Conservation (phyloP, 2,797 vertebrate species). For the Lutjanus campechanus region DNA sequence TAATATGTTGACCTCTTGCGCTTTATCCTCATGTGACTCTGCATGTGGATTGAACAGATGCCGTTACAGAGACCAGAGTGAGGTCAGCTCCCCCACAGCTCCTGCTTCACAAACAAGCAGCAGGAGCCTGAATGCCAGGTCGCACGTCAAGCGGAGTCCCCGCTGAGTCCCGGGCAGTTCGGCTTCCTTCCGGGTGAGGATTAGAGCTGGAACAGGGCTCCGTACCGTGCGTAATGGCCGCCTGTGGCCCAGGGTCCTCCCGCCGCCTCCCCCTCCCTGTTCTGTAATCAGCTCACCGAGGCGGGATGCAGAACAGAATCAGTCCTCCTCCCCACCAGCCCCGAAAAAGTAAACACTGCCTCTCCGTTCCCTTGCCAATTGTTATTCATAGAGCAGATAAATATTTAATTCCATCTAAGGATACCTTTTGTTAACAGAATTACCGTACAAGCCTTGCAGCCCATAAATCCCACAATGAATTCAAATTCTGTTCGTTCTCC, state of each 20-base stretch:
- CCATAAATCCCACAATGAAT: slow-evolving; percentile 82
- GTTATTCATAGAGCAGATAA: slow-evolving; percentile 89
- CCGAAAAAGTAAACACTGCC: slow-evolving; percentile 84
- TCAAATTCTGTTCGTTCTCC: slow-evolving; percentile 67
- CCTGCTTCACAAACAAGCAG: slow-evolving; percentile 62
- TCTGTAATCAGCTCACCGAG: slow-evolving; percentile 60
- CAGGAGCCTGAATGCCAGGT: slow-evolving; percentile 47
- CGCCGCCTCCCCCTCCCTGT: not conserved
- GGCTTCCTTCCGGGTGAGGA: slow-evolving; percentile 30
- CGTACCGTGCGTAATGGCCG: slow-evolving; percentile 15
- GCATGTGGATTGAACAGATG: slow-evolving; percentile 31
- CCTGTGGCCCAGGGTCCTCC: slow-evolving; percentile 22
- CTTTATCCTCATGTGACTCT: slow-evolving; percentile 9
- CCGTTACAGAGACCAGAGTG: slow-evolving; percentile 15
- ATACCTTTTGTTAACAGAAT: slow-evolving; percentile 92
- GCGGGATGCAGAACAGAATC: slow-evolving; percentile 61
- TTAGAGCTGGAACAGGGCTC: slow-evolving; percentile 40
- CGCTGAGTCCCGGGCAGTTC: slow-evolving; percentile 36
- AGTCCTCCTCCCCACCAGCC: slow-evolving; percentile 58
- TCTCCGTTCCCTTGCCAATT: slow-evolving; percentile 82
- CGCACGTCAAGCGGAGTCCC: slow-evolving; percentile 42
- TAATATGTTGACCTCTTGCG: not conserved
- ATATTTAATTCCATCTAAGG: slow-evolving; percentile 90
- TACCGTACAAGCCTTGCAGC: slow-evolving; percentile 83
- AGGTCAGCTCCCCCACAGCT: slow-evolving; percentile 37